phyloP scores from a whole-genome alignment of 2,797 vertebrate genomes.

The Antennarius maculatus region DNA sequence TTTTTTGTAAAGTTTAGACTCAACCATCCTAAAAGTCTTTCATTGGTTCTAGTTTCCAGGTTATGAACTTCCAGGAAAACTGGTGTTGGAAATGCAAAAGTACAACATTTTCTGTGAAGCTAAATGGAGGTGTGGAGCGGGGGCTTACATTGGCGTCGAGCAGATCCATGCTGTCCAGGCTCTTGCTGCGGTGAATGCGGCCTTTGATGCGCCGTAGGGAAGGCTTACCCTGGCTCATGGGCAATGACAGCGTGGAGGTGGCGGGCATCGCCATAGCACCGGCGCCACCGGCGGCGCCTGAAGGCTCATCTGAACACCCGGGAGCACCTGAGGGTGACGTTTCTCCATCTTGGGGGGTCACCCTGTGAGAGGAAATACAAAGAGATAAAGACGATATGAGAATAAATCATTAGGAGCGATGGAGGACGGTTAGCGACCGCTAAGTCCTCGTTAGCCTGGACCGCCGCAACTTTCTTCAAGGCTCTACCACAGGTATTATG shows the following conservation, averaged over 20 bases:
- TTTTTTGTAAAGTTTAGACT: no score
- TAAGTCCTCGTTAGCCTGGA: no score
- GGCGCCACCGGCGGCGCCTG: conserved; percentile 71
- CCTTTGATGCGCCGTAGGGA: conserved; percentile 96
- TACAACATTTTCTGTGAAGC: no score
- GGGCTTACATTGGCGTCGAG: conserved; percentile 91
- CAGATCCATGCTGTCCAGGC: conserved; percentile 93
- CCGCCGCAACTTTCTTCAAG: no score
- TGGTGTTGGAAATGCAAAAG: no score
- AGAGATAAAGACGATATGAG: not conserved
- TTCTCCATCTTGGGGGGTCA: conserved; percentile 90
- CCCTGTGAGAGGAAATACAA: conserved; percentile 76
- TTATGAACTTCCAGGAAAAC: not conserved
- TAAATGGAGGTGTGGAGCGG: not conserved
- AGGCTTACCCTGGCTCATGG: conserved; percentile 91
- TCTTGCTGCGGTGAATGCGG: conserved; percentile 94
- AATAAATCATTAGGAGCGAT: not conserved
- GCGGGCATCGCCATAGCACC: conserved; percentile 75
- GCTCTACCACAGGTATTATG: no score
- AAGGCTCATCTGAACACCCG: conserved; percentile 57
- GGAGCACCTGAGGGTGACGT: conserved; percentile 66
- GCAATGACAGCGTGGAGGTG: conserved; percentile 78
- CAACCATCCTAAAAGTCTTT: not conserved
- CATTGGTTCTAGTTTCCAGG: not conserved
- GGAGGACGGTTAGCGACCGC: no score